Percentiles rank a stretch among this genome's conserved stretches.
Evolutionary conservation across 2,888 invertebrate species (phyloP).

Genomic region (Piscicola geometra): DNA sequence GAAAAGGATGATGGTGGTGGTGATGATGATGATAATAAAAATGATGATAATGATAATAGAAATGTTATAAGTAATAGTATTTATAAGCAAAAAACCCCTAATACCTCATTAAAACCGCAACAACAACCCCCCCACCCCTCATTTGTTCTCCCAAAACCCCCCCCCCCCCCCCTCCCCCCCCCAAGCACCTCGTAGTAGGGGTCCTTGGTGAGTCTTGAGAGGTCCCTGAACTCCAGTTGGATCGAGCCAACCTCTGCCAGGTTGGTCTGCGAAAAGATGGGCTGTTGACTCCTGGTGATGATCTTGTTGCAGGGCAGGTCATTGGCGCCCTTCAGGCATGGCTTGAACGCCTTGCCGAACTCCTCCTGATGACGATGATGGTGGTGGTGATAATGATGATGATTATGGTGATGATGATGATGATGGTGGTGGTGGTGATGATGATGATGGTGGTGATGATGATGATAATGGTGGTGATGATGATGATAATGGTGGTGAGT

Average conservation of each 20-base stretch:
- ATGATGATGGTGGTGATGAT: not conserved
- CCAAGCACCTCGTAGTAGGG: conserved; percentile 73
- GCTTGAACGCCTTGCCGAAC: conserved; percentile 77
- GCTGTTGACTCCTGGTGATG: conserved; percentile 84
- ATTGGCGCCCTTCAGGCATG: conserved; percentile 69
- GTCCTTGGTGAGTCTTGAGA: conserved; percentile 74
- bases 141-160: no score
- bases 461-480: not conserved
- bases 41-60: no score
- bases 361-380: conserved; percentile 58
- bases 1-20: no score
- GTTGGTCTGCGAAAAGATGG: conserved; percentile 64
- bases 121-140: no score
- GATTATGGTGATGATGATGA: no score
- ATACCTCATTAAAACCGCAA: no score
- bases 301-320: conserved; percentile 87
- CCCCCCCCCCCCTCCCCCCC: not conserved
- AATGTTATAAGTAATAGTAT: no score
- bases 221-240: conserved; percentile 89
- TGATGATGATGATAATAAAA: no score
- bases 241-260: conserved; percentile 94
- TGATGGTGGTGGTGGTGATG: not conserved
- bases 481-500: no score
- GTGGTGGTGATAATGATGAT: not conserved
- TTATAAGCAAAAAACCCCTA: no score